phyloP scores from a whole-genome alignment of 2,113 vertebrate species.

The Poeciliopsis retropinna region DNA sequence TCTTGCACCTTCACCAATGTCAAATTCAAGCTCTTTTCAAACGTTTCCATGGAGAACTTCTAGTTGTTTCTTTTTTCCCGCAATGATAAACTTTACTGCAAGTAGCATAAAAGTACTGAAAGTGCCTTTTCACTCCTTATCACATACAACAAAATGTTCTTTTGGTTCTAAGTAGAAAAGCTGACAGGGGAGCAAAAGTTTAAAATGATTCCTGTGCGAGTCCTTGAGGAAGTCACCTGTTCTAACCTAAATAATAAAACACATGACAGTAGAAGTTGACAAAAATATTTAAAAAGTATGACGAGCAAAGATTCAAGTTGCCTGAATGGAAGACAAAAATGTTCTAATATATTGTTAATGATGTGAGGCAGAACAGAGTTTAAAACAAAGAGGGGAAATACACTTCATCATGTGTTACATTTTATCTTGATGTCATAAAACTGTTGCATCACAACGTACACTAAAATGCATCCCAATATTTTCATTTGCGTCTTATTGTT shows the following conservation, averaged over 20 bases:
- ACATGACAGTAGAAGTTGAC: neutral
- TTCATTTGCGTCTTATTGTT: no score
- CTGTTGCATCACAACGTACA: no score
- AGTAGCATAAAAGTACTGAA: neutral
- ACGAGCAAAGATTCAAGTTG: no score
- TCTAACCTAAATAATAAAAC: neutral
- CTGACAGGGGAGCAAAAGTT: neutral
- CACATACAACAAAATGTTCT: neutral
- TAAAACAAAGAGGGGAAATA: no score
- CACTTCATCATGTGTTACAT: no score
- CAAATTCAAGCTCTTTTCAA: neutral
- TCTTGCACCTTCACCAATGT: neutral
- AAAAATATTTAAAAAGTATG: neutral
- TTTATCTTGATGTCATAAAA: no score
- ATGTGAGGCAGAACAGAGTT: neutral
- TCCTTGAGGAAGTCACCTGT: neutral
- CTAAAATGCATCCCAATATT: no score
- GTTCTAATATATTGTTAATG: neutral
- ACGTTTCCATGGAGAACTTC: neutral
- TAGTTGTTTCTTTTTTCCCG: no score
- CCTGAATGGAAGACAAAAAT: neutral
- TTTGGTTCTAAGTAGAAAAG: neutral
- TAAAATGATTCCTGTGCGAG: neutral
- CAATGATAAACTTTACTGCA: neutral
- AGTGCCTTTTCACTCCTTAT: neutral